Evolutionary conservation across 2,888 invertebrate genomes (phyloP).

Genomic region (Branchipolynoe longqiensis): DNA sequence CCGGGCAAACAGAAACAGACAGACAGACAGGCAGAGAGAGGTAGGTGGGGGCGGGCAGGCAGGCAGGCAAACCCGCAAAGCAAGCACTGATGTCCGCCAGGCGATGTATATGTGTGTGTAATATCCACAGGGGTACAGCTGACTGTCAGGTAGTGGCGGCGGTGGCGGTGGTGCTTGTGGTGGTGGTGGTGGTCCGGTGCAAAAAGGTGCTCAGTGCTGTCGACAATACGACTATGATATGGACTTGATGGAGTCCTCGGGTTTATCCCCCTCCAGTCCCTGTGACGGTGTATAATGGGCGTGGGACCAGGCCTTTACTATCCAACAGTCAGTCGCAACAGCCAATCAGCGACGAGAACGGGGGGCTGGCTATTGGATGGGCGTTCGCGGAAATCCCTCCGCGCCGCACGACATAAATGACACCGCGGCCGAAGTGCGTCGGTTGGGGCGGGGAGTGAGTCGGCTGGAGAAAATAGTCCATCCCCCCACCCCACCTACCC

Average conservation of each 20-base stretch:
- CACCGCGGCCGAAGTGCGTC: not conserved
- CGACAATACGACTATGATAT: conserved; percentile 38
- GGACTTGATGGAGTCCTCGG: conserved; percentile 29
- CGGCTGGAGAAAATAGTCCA: too few relatives aligned
- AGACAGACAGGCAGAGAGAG: too few relatives aligned
- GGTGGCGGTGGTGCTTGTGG: too few relatives aligned
- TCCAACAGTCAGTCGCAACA: not conserved
- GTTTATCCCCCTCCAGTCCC: conserved; percentile 43
- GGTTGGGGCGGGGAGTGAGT: not conserved
- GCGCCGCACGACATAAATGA: conserved; percentile 28
- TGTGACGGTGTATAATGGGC: conserved; percentile 27
- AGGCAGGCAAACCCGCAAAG: too few relatives aligned
- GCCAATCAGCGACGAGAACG: conserved; percentile 45
- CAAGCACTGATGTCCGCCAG: too few relatives aligned
- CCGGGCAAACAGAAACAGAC: too few relatives aligned
- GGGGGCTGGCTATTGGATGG: not conserved
- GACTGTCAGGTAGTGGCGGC: too few relatives aligned
- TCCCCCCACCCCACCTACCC: too few relatives aligned
- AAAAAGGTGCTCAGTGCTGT: not conserved
- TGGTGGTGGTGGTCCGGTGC: not conserved
- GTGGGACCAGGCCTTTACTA: conserved; percentile 40
- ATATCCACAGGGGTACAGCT: too few relatives aligned
- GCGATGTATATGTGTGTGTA: too few relatives aligned
- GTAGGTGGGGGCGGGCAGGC: too few relatives aligned
- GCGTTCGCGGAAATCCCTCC: conserved; percentile 48